phyloP scores from a whole-genome alignment of 2,797 vertebrate genomes.

The Acanthornis magna region DNA sequence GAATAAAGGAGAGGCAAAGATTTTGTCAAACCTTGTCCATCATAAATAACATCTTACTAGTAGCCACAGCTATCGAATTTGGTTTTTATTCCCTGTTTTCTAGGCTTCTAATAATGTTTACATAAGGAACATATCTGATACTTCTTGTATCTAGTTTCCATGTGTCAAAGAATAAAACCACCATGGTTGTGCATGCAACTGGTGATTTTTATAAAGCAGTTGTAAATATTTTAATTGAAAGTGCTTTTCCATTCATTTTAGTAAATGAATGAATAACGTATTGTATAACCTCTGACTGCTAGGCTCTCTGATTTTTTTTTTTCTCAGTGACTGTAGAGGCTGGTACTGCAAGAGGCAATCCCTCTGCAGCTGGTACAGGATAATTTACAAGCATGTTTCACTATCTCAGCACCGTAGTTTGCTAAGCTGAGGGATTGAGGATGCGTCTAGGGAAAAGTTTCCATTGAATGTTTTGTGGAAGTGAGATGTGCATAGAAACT shows the following conservation, averaged over 20 bases:
- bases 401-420: slow-evolving; percentile 46
- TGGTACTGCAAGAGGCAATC: slow-evolving; percentile 83
- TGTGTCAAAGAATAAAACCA: neutral
- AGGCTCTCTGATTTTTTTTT: slow-evolving; percentile 66
- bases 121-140: neutral
- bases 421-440: slow-evolving; percentile 9
- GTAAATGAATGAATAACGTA: slow-evolving; percentile 80
- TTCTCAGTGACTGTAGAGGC: slow-evolving; percentile 78
- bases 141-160: neutral
- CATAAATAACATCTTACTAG: neutral
- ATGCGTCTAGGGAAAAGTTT: slow-evolving; percentile 26
- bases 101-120: neutral
- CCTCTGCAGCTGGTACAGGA: slow-evolving; percentile 80
- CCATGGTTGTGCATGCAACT: neutral
- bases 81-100: neutral
- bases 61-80: neutral
- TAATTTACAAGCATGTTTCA: slow-evolving; percentile 70
- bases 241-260: slow-evolving; percentile 41
- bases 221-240: slow-evolving; percentile 43
- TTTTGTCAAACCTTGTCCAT: neutral
- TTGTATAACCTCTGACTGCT: slow-evolving; percentile 75
- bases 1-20: neutral
- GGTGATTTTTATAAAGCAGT: neutral
- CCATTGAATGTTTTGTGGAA: neutral
- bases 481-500: neutral